Base-by-base conservation (phyloP, 2,888 invertebrate genomes). In the Amblyjoppa fuscipennis region DNA sequence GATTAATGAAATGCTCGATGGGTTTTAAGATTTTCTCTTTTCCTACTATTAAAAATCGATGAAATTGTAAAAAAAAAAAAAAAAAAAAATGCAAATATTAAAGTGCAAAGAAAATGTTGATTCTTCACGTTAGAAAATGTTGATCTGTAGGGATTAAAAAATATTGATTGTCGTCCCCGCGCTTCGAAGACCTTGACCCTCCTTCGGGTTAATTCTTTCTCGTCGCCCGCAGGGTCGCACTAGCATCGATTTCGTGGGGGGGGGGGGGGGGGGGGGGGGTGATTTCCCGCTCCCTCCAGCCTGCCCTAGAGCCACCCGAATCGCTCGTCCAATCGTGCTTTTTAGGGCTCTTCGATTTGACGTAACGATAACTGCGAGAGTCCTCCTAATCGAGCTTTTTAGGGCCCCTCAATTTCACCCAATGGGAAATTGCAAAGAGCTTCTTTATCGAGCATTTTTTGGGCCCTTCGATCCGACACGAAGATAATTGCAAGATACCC, bases 161-260 rank as follows among this genome's bases (percentile, higher is more conserved):
- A 53, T 71, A 53, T 73, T 38, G 51, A 73, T 20, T 59, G 20
- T 49, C 13, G 49, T 56, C 5, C 3, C 34, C 13, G 28, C 25
- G 20, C 34, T 59, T 38, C 66, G 4, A 74, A 84, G 87, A 86
- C 90, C 90, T 90, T 90, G 90, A 90, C 90, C 90, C 84, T 34
- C 66, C 25, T 31, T 34, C 64, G 20, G 49, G 16, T 49, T 45
- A 49, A 74, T 77, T 45, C 78, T 45, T 41, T 74, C 64, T 84
- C 77, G 81, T 81, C 83, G 84, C 86, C 82, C 83, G 53, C 31
- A 16, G 73, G 82, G 71, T 74, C 80, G 76, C 84, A 84, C 83
- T 75, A 85, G 87, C 89, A 90, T 90, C 90, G 90, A 90, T 90
- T 89, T 87, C 83, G 87, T 34, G 11, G 81, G 78, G 83, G 77